Base-by-base conservation (phyloP, 2,888 invertebrate species). In the Tenthredo distinguenda region DNA sequence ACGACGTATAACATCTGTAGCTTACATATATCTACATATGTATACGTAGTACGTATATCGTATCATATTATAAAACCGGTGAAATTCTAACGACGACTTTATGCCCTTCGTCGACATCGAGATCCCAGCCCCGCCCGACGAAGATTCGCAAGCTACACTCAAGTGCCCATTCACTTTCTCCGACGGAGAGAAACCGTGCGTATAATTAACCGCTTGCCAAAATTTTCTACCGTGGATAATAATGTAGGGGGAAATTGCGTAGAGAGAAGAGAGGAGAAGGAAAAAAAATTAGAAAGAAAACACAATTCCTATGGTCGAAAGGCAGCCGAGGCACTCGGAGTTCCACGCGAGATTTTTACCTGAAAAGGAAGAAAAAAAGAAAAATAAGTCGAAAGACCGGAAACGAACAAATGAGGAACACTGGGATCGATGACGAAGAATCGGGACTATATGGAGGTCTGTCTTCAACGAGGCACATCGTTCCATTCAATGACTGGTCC, bases 111-210 rank as follows among this genome's bases (percentile, higher is more conserved):
- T 26, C 31, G 31, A 34, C 31, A 68, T 68, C 68, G 68, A 68
- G n/a, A 55, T n/a, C n/a, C 50, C n/a, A 18, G 55, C n/a, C n/a
- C 18, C 55, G n/a, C n/a, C 18, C 55, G 55, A n/a, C 55, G 55
- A 55, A 68, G 68, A 68, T 68, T 68, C 31, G 68, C 37, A 71
- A 71, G 71, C n/a, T 71, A 71, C 62, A 62, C 71, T 71, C 71
- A 71, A 71, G 18, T 74, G 21, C 40, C n/a, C 40, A 74, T 74
- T 74, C 43, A 74, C 18, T 74, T 74, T 43, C n/a, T 74, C 37
- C 31, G 68, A 31, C 34, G 72, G 55, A 31, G 77, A 55, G 50
- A 55, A 77, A 77, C 76, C 43, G 47, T 40, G 76, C 76, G 76
- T 76, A 76, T 76, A 76, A 76, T 76, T 76, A 47, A 47, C 76